Percentiles rank a stretch among this genome's conserved stretches.
Conservation (phyloP, 1,140 invertebrate species). For the Drosophila rhopaloa region DNA sequence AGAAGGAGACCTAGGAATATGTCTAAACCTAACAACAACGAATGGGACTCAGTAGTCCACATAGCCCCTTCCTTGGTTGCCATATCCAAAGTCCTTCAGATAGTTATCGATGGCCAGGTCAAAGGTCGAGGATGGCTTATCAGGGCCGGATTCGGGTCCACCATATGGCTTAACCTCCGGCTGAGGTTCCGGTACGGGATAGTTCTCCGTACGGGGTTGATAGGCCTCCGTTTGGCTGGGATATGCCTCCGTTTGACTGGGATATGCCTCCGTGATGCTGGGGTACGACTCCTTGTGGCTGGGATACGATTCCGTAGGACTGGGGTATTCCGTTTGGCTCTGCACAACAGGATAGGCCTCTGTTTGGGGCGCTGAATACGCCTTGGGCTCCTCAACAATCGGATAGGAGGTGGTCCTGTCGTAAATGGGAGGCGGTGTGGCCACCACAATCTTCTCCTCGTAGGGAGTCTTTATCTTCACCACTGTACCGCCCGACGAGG, state of each 20-base stretch:
- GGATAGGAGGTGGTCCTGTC: slow-evolving; percentile 67
- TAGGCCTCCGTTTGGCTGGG: slow-evolving; percentile 47
- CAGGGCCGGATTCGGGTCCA: slow-evolving; percentile 25
- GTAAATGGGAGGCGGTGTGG: slow-evolving; percentile 50
- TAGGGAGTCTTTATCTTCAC: slow-evolving; percentile 70
- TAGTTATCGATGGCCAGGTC: slow-evolving; percentile 73
- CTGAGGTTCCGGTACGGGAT: slow-evolving; percentile 45
- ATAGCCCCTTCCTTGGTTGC: slow-evolving; percentile 62
- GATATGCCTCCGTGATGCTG: slow-evolving; percentile 13
- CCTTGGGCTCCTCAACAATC: slow-evolving; percentile 44
- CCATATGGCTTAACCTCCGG: slow-evolving; percentile 50
- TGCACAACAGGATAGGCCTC: slow-evolving; percentile 45
- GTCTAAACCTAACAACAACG: slow-evolving; percentile 62
- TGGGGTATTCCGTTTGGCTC: slow-evolving; percentile 46
- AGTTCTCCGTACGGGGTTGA: slow-evolving; percentile 21
- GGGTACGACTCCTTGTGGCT: slow-evolving; percentile 11
- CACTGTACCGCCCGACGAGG: slow-evolving; percentile 24
- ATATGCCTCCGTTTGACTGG: slow-evolving; percentile 14
- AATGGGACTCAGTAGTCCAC: slow-evolving; percentile 47
- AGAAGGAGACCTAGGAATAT: slow-evolving; percentile 14
- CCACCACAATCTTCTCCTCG: slow-evolving; percentile 58
- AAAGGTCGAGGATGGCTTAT: slow-evolving; percentile 58
- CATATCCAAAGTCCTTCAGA: slow-evolving; percentile 73
- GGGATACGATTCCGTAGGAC: slow-evolving; percentile 39
- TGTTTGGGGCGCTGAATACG: slow-evolving; percentile 40